phyloP scores from a whole-genome alignment of 2,113 vertebrate species.

The Phainopepla nitens region DNA sequence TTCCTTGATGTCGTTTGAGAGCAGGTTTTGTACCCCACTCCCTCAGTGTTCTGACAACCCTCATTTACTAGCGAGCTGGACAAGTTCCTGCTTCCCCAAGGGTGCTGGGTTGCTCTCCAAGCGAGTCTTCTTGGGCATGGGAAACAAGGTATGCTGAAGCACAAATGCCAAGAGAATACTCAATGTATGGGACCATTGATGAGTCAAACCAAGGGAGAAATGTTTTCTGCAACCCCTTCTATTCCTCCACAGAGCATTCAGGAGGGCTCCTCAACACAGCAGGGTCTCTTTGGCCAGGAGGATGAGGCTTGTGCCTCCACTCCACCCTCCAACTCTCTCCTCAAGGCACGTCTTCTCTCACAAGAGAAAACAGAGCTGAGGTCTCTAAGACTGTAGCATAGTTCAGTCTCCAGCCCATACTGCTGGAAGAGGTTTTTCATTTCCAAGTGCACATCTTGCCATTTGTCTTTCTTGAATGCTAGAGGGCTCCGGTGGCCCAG shows the following conservation, averaged over 20 bases:
- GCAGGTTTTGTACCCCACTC: neutral
- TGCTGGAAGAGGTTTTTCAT: neutral
- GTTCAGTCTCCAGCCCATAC: neutral
- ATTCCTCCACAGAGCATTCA: neutral
- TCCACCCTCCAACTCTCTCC: neutral
- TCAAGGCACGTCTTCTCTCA: neutral
- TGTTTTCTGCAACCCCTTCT: neutral
- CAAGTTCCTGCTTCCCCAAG: neutral
- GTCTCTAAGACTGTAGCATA: neutral
- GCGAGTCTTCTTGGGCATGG: neutral
- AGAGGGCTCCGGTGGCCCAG: neutral
- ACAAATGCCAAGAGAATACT: neutral
- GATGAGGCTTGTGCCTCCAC: accelerated
- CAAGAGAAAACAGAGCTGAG: neutral
- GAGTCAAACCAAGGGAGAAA: neutral
- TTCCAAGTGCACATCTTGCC: neutral
- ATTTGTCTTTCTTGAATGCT: neutral
- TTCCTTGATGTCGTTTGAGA: neutral
- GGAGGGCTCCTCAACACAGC: neutral
- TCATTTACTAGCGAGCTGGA: neutral
- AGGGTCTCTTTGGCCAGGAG: neutral
- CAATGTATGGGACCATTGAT: accelerated
- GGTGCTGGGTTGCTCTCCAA: neutral
- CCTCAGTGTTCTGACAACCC: neutral
- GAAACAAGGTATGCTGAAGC: neutral